Evolutionary conservation across 37 sponge, comb jelly and placozoan species (phyloP), one percentile per base, ranked within the genome.

Genomic region (Dysidea cf. avara): DNA sequence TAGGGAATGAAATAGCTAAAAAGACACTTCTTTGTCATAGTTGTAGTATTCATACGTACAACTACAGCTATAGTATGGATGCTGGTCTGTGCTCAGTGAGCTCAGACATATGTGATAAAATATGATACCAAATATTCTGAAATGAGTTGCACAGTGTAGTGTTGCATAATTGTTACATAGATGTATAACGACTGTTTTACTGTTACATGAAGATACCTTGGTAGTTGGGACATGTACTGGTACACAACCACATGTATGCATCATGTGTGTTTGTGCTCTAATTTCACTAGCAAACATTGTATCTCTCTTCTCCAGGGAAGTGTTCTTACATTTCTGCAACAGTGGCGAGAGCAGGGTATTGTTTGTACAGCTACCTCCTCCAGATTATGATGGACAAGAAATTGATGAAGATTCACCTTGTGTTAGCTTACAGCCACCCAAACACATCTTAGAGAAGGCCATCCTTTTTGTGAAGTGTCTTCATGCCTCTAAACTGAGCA

Each of bases 401-500:
- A n/a, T n/a, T n/a, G 77, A 64, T 1, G 56, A 40, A 31, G 81
- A 75, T 21, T 18, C 12, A 3, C 71, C 85, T 6, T 14, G 7
- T 35, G 80, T 91, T 11, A 66, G 72, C 1, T 25, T 75, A 60
- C 40, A 57, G 6, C 79, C 86, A 9, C 84, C 87, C n/a, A 9
- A 24, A 7, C 28, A 16, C 4, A n/a, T 78, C 51, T 35, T 43
- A 0, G 82, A 82, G 31, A 96, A 91, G 49, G 59, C 83, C 1
- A 26, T 96, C 18, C 69, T 85, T 32, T 92, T 96, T 60, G 69
- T 92, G n/a, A 96, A 96, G 78, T 78, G 84, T 71, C 71, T 47
- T 58, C 87, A 91, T 71, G 87, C 86, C 22, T 84, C 91, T 3
- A 87, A 87, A 70, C 87, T 96, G 24, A 80, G 53, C 51, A 71